Percentiles rank a stretch among this genome's conserved stretches.
Evolutionary conservation across 2,888 invertebrate species (phyloP).

Genomic region (Holacanthella duospinosa): DNA sequence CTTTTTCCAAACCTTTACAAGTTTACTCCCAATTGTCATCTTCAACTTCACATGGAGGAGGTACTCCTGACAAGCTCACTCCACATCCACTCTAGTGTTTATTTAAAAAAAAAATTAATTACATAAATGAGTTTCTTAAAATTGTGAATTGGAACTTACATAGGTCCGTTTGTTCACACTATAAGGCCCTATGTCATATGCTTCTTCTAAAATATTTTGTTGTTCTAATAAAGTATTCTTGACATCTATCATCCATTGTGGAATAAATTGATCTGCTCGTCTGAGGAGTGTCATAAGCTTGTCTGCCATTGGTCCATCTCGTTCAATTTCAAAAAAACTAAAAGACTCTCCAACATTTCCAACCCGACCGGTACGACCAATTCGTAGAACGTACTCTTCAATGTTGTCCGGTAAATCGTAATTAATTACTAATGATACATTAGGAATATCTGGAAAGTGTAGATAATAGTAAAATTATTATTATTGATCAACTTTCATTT

Average conservation of each 20-base stretch:
- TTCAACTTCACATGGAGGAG: not conserved
- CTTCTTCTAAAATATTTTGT: not conserved
- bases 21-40: not conserved
- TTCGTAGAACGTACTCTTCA: conserved; percentile 47
- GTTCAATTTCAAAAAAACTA: conserved; percentile 51
- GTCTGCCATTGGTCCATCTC: conserved; percentile 52
- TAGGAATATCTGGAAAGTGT: conserved; percentile 59
- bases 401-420: conserved; percentile 45
- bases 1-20: no score
- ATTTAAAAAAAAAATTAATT: not conserved
- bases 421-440: conserved; percentile 53
- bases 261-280: conserved; percentile 66
- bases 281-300: conserved; percentile 62
- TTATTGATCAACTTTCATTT: not conserved
- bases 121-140: not conserved
- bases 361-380: conserved; percentile 47
- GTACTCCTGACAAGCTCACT: not conserved
- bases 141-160: not conserved
- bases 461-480: not conserved
- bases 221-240: conserved; percentile 40
- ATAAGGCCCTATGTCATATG: not conserved
- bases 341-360: conserved; percentile 44
- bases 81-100: not conserved
- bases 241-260: conserved; percentile 55
- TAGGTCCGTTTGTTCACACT: not conserved